These are phyloP conservation scores for Hydrozoanthus tunicans DNA, from an alignment of 64 coral and sea anemone genomes.

Conservation along the genomic window DNA sequence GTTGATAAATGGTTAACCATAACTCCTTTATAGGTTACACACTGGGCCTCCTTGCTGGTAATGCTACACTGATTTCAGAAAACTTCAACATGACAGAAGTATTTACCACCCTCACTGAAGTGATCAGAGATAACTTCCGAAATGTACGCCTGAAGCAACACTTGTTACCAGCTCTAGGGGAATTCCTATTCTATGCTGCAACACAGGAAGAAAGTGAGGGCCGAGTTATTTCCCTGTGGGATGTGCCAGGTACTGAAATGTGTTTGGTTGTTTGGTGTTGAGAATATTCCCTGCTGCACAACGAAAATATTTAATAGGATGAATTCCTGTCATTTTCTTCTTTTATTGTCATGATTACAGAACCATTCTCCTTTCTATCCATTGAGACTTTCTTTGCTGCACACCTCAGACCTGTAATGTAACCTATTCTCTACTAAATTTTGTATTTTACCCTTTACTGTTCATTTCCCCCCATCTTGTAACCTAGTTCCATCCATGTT, in stretches of 20 bases:
- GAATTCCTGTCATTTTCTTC: not conserved
- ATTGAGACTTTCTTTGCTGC: too few relatives aligned
- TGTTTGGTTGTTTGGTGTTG: too few relatives aligned
- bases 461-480: too few relatives aligned
- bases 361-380: too few relatives aligned
- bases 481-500: too few relatives aligned
- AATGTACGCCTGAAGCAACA: conserved; percentile 90
- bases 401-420: too few relatives aligned
- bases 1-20: not conserved
- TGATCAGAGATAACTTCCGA: conserved; percentile 95
- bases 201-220: conserved; percentile 95
- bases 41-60: conserved; percentile 84
- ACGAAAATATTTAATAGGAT: not conserved
- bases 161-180: conserved; percentile 88
- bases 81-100: conserved; percentile 97
- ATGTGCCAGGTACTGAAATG: conserved; percentile 75
- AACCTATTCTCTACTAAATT: too few relatives aligned
- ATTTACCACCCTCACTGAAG: conserved; percentile 87
- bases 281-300: not conserved
- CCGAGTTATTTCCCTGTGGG: conserved; percentile 77
- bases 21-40: conserved; percentile 58
- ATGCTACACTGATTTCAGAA: conserved; percentile 97
- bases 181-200: conserved; percentile 97
- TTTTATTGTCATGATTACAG: too few relatives aligned
- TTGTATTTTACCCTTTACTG: too few relatives aligned